Conservation (phyloP, 2,113 vertebrate genomes). For the Centropristis striata region DNA sequence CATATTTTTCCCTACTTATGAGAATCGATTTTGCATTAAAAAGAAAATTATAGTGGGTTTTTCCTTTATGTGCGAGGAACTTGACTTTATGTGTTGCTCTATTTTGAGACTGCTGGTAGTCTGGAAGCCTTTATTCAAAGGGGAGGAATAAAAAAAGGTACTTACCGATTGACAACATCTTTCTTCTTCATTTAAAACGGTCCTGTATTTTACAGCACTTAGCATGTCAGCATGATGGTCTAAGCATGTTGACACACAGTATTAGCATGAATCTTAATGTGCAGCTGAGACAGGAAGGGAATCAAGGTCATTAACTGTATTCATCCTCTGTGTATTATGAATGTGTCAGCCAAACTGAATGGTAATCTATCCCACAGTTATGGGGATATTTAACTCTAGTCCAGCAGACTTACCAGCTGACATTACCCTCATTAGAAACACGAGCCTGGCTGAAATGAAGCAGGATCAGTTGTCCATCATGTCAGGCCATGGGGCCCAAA, state of each 20-base stretch:
- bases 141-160: neutral
- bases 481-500: too few species aligned
- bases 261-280: neutral
- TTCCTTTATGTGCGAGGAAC: neutral
- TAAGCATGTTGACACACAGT: neutral
- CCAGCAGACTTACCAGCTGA: neutral
- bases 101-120: too few species aligned
- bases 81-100: neutral
- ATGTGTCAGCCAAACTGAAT: neutral
- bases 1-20: neutral
- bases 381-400: neutral
- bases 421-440: neutral
- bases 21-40: slow-evolving; percentile 1
- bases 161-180: too few species aligned
- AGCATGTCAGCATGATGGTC: neutral
- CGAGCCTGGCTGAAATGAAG: neutral
- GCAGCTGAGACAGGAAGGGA: neutral
- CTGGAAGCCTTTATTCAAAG: too few species aligned
- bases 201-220: neutral
- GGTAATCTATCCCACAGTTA: neutral
- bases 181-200: neutral
- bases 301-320: too few species aligned
- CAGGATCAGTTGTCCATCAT: too few species aligned
- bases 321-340: neutral
- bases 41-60: neutral